Percentiles rank a stretch among this genome's conserved stretches.
Conservation (phyloP, 2,888 invertebrate genomes). For the Limnephilus rhombicus region DNA sequence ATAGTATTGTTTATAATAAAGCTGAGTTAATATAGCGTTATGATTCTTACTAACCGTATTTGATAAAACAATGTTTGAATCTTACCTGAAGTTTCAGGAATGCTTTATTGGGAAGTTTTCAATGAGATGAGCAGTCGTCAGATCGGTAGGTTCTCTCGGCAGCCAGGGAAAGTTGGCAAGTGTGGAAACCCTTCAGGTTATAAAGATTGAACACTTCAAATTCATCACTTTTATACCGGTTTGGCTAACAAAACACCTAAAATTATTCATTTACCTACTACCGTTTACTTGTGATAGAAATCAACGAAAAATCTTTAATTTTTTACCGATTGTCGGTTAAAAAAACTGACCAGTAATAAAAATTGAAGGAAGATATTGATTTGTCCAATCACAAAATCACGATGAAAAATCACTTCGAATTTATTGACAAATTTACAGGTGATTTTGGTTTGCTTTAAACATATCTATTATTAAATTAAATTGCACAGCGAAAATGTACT, state of each 20-base stretch:
- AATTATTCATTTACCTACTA: background rate
- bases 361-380: background rate
- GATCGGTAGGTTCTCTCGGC: background rate
- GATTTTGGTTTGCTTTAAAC: background rate
- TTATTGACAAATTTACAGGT: background rate
- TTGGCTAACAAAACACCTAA: background rate
- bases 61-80: too few species aligned
- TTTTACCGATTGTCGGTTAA: background rate
- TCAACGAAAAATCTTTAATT: background rate
- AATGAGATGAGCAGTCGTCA: background rate
- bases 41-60: too few species aligned
- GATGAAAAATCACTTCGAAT: background rate
- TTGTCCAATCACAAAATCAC: background rate
- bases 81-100: background rate
- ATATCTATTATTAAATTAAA: background rate
- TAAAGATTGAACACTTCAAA: conserved; percentile 5
- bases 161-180: background rate
- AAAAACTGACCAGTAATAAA: background rate
- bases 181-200: conserved; percentile 11
- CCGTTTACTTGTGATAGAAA: background rate
- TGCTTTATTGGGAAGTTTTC: background rate
- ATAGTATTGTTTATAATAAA: too few species aligned
- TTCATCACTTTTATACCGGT: conserved; percentile 31
- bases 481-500: background rate
- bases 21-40: too few species aligned